Evolutionary conservation across 2,113 vertebrate genomes (phyloP), one percentile per base, ranked within the genome.

Genomic region (Cyanoderma ruficeps): DNA sequence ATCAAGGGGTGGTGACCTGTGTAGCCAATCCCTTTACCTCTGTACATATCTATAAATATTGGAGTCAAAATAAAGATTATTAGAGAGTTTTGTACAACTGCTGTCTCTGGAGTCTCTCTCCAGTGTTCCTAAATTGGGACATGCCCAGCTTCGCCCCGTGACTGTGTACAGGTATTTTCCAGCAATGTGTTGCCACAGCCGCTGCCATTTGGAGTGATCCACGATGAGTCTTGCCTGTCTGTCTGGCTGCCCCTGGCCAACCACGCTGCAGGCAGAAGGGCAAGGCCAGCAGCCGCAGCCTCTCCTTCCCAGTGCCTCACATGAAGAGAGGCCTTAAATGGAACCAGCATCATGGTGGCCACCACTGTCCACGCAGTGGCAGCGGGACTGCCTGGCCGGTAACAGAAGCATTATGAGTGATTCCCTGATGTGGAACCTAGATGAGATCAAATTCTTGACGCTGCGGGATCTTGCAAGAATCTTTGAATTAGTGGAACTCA

Each of bases 181-280:
- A 2, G 37, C 47, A n/a, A 53, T 28, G 18, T 0, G 0, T 3
- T 1, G 3, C 39, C 2, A 2, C 0, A 1, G 25, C 25, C 12
- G 6, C 59, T n/a, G 13, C 10, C 53, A 22, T 21, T 20, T 28
- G 23, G 31, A 28, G 18, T 28, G 31, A 46, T 24, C 13, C 6
- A 1, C 0, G 2, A 27, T 5, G 2, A 56, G 10, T 3, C 52
- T 56, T 44, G 7, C 18, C 39, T n/a, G 16, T 9, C 31, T 55
- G 23, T 20, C 30, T 53, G 22, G 30, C 37, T 4, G 2, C 9
- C 13, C 69, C 70, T 27, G 33, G 10, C 70, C 23, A n/a, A 5
- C 17, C 3, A 1, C 1, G 2, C 18, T 59, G 33, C 44, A 18
- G 55, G 25, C 2, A 3, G 41, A 35, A 57, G 14, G 53, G 8